Evolutionary conservation across 2,797 vertebrate genomes (phyloP).

Genomic region (Holocentrus rufus): DNA sequence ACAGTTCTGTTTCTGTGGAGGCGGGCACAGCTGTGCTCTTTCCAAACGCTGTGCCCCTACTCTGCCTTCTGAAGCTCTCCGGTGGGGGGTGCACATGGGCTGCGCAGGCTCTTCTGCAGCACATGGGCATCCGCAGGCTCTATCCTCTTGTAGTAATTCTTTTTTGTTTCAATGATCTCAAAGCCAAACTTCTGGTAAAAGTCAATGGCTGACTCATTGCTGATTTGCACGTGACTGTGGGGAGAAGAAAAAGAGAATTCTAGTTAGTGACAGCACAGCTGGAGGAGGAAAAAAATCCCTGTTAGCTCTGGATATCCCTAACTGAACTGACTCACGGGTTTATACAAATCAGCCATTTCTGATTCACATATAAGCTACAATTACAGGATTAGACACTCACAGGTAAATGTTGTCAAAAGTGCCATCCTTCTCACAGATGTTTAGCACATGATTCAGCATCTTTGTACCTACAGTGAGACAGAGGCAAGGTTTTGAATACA

Average conservation of each 20-base stretch:
- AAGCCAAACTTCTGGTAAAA: conserved; percentile 99
- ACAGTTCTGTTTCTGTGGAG: conserved; percentile 85
- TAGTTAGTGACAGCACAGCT: conserved; percentile 19
- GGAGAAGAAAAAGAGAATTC: conserved; percentile 15
- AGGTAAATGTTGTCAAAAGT: conserved; percentile 99
- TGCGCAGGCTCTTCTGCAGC: conserved; percentile 98
- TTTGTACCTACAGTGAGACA: conserved; percentile 88
- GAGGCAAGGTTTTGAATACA: conserved; percentile 16
- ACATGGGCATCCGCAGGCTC: conserved; percentile 98
- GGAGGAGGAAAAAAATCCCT: not conserved
- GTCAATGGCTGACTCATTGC: conserved; percentile 98
- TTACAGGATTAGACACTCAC: conserved; percentile 83
- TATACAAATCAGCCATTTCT: not conserved
- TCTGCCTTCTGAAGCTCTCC: conserved; percentile 96
- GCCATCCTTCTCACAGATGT: conserved; percentile 99
- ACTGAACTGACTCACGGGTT: not conserved
- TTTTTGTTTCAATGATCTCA: conserved; percentile 99
- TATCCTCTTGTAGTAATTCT: conserved; percentile 99
- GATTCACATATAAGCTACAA: not conserved
- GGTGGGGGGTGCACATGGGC: conserved; percentile 88
- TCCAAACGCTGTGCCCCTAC: conserved; percentile 79
- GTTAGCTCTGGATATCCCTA: not conserved
- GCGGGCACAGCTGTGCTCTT: conserved; percentile 87
- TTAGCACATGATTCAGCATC: conserved; percentile 99
- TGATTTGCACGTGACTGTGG: conserved; percentile 98